A percentile compares a stretch with the other conserved stretches of the same genome.
These are phyloP conservation scores for Prorops nasuta DNA, from an alignment of 1,140 invertebrate species.

Conservation along the genomic window DNA sequence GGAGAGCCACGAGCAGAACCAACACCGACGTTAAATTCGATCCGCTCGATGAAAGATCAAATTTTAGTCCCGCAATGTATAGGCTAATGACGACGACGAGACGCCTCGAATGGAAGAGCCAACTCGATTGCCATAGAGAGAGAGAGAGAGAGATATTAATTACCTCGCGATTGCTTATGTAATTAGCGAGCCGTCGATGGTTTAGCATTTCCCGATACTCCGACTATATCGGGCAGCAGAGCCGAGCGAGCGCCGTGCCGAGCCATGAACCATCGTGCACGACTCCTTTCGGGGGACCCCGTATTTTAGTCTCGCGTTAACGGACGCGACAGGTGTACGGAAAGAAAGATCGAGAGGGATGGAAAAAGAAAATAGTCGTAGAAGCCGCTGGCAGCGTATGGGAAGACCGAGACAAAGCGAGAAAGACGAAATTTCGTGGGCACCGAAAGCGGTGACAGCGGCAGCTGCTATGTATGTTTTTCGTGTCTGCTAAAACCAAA, in stretches of 20 bases:
- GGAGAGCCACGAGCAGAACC: too few relatives aligned
- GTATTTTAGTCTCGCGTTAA: slow-evolving; percentile 45
- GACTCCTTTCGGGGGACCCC: slow-evolving; percentile 23
- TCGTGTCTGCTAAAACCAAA: slow-evolving; percentile 40
- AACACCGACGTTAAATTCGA: too few relatives aligned
- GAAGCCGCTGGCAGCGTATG: too few relatives aligned
- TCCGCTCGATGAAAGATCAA: too few relatives aligned
- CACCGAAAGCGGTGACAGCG: background rate
- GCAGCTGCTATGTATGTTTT: slow-evolving; percentile 45
- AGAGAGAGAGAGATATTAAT: background rate
- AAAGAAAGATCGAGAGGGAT: background rate
- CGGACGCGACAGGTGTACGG: slow-evolving; percentile 42
- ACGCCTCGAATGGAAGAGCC: background rate
- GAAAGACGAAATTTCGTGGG: background rate
- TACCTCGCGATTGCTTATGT: too few relatives aligned
- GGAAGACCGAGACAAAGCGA: background rate
- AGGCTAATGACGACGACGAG: background rate
- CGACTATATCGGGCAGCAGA: too few relatives aligned
- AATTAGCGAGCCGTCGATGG: too few relatives aligned
- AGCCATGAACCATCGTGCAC: slow-evolving; percentile 2
- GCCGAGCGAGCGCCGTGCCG: too few relatives aligned
- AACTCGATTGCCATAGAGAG: background rate
- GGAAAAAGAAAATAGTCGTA: too few relatives aligned
- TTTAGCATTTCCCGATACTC: too few relatives aligned
- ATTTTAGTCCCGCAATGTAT: too few relatives aligned